Percentiles rank a stretch among this genome's conserved stretches.
phyloP scores from a whole-genome alignment of 2,888 invertebrate genomes.

The Sinodicranocentrus sp. region DNA sequence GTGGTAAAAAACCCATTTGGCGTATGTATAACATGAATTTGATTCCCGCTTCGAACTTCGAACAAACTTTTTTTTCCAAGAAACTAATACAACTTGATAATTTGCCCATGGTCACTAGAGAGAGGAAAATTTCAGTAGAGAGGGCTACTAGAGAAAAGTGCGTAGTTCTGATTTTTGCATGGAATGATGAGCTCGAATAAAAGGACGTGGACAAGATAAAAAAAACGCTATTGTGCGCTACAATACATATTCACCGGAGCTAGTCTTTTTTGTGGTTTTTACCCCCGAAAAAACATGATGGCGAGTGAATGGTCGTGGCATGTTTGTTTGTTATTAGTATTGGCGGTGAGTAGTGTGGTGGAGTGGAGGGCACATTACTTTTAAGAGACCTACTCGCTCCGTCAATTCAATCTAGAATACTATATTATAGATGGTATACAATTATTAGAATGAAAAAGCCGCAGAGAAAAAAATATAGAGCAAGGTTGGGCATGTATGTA shows the following conservation, averaged over 20 bases:
- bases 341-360: not conserved
- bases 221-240: not conserved
- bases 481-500: no score
- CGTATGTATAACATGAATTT: constrained; percentile 20
- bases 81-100: not conserved
- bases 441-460: no score
- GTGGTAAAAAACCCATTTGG: not conserved
- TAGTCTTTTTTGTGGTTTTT: not conserved
- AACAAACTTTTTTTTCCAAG: no score
- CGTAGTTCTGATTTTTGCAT: not conserved
- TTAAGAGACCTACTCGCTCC: no score
- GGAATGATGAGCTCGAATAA: not conserved
- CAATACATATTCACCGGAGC: not conserved
- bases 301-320: constrained; percentile 16
- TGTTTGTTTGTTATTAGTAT: constrained; percentile 1
- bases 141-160: not conserved
- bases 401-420: no score
- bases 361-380: no score
- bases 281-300: not conserved
- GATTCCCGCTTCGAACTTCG: constrained; percentile 47
- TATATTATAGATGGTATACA: no score
- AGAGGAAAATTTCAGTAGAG: not conserved
- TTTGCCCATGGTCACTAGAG: not conserved
- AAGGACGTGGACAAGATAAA: not conserved
- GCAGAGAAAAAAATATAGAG: no score